These are phyloP conservation scores for Cherax destructor DNA, from an alignment of 1,140 invertebrate genomes.

Conservation along the genomic window DNA sequence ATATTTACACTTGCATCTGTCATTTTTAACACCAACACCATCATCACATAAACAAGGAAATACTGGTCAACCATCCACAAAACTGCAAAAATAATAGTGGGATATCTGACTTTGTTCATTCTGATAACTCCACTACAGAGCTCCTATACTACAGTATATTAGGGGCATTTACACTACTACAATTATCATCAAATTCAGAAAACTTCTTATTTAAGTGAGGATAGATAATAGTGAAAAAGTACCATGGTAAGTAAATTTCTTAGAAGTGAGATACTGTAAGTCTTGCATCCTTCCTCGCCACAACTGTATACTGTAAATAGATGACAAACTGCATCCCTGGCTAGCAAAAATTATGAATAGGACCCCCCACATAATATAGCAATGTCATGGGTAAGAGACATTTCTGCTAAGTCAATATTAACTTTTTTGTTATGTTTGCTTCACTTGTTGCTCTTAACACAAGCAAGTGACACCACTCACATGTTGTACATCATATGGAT, in stretches of 20 bases:
- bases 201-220: not conserved
- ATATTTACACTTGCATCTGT: not conserved
- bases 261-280: not conserved
- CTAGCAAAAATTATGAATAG: not conserved
- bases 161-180: not conserved
- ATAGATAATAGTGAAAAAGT: not conserved
- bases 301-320: not conserved
- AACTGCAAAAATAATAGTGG: not conserved
- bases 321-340: not conserved
- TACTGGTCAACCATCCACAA: not conserved
- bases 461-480: not conserved
- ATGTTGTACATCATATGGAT: not conserved
- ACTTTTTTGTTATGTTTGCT: not conserved
- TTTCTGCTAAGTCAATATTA: not conserved
- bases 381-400: not conserved
- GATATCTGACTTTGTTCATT: not conserved
- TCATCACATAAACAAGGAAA: not conserved
- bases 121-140: not conserved
- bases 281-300: not conserved
- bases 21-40: not conserved
- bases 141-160: not conserved
- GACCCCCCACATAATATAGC: not conserved
- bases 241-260: not conserved
- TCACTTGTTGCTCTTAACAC: not conserved
- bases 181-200: not conserved